Percentiles rank a stretch among this genome's conserved stretches.
phyloP scores from a whole-genome alignment of 2,888 invertebrate genomes.

The Malthinus seriepunctatus region DNA sequence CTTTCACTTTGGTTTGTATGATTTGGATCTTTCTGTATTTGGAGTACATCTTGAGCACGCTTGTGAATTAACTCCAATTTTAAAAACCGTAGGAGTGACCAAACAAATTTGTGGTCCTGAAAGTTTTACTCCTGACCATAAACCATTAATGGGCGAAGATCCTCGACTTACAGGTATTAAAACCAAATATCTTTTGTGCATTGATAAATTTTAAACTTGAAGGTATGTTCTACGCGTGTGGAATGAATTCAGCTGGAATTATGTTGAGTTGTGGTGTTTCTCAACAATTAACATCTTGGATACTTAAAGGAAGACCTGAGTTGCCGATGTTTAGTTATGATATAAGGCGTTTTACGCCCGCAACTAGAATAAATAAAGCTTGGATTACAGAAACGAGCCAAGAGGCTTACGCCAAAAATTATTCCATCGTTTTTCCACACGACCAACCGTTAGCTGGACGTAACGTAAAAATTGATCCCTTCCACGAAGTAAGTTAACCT shows the following conservation, averaged over 20 bases:
- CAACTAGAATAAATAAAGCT: slow-evolving; percentile 68
- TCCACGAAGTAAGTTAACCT: slow-evolving; percentile 61
- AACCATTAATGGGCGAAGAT: slow-evolving; percentile 82
- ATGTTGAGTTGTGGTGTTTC: slow-evolving; percentile 89
- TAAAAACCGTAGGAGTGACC: slow-evolving; percentile 77
- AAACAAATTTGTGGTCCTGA: slow-evolving; percentile 90
- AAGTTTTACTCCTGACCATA: slow-evolving; percentile 91
- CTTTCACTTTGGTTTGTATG: slow-evolving; percentile 82
- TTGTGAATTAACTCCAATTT: slow-evolving; percentile 72
- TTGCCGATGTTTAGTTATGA: slow-evolving; percentile 87
- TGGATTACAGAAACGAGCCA: slow-evolving; percentile 86
- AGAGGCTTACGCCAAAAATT: slow-evolving; percentile 89
- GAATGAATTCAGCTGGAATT: slow-evolving; percentile 91
- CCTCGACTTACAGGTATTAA: slow-evolving; percentile 61
- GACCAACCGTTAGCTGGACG: slow-evolving; percentile 84
- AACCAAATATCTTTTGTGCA: background rate
- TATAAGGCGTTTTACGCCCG: slow-evolving; percentile 78
- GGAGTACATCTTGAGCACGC: slow-evolving; percentile 75
- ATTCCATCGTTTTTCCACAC: slow-evolving; percentile 78
- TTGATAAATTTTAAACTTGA: slow-evolving; percentile 1
- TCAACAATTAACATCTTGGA: slow-evolving; percentile 84
- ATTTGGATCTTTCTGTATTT: slow-evolving; percentile 86
- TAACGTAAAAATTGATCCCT: slow-evolving; percentile 68
- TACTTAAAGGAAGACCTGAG: slow-evolving; percentile 78
- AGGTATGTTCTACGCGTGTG: slow-evolving; percentile 85